Evolutionary conservation across 1,140 invertebrate species (phyloP).

Genomic region (Homarus americanus): DNA sequence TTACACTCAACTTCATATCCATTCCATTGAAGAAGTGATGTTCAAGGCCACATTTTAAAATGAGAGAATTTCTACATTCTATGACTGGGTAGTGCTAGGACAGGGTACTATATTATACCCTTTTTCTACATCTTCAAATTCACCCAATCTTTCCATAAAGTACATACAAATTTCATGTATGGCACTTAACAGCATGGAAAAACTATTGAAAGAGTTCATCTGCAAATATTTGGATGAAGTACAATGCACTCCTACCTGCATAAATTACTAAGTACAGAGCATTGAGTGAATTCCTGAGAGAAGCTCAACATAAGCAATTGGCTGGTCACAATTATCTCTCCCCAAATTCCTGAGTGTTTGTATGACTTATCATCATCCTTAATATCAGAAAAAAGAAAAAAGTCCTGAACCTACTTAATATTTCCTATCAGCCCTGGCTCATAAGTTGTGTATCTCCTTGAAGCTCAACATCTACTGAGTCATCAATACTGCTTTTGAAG

Average conservation of each 20-base stretch:
- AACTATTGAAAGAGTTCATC: not conserved
- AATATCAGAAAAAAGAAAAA: not conserved
- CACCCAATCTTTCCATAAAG: not conserved
- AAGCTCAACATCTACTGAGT: not conserved
- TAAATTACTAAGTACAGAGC: conserved; percentile 2
- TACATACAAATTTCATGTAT: not conserved
- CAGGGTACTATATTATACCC: too few species aligned
- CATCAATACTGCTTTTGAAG: not conserved
- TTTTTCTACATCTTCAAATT: too few species aligned
- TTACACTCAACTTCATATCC: too few species aligned
- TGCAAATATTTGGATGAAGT: not conserved
- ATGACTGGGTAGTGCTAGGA: too few species aligned
- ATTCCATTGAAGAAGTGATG: too few species aligned
- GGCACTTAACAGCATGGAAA: not conserved
- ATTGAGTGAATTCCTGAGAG: not conserved
- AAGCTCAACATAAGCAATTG: not conserved
- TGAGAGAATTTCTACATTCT: too few species aligned
- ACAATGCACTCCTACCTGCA: not conserved
- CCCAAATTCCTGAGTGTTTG: too few species aligned
- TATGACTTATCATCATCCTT: too few species aligned
- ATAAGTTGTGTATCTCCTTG: not conserved
- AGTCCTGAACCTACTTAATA: not conserved
- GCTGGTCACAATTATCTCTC: too few species aligned
- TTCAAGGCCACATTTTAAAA: too few species aligned
- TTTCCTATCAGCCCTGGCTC: not conserved